Evolutionary conservation across 2,113 vertebrate species (phyloP).

Genomic region (Gasterosteus nipponicus): DNA sequence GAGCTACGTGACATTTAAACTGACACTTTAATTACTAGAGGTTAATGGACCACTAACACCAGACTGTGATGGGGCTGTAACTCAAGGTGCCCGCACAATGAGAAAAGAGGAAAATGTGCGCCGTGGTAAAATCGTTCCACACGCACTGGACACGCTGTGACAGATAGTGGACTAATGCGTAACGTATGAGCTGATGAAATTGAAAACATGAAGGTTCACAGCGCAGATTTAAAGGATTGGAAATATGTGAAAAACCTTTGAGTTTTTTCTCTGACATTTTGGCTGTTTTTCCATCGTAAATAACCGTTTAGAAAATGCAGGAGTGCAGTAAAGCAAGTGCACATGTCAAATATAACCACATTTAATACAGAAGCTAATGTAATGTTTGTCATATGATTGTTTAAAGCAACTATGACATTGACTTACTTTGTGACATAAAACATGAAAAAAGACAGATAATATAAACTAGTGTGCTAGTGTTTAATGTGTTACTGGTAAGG

Average conservation of each 20-base stretch:
- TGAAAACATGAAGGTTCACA: conserved; percentile 17
- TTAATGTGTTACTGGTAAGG: not conserved
- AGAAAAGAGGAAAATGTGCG: conserved; percentile 26
- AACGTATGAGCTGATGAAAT: conserved; percentile 24
- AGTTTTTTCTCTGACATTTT: not conserved
- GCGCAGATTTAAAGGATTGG: conserved; percentile 15
- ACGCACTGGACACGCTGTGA: conserved; percentile 19
- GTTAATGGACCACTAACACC: conserved; percentile 68
- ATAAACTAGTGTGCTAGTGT: not conserved
- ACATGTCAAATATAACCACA: not conserved
- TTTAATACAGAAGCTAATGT: not conserved
- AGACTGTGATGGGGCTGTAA: conserved; percentile 66
- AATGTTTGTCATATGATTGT: not conserved
- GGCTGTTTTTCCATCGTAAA: not conserved
- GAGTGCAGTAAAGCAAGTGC: not conserved
- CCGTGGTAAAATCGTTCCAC: conserved; percentile 28
- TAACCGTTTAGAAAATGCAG: not conserved
- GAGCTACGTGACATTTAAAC: conserved; percentile 54
- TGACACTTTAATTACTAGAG: conserved; percentile 72
- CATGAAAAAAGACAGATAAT: not conserved
- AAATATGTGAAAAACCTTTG: not conserved
- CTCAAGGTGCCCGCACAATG: conserved; percentile 44
- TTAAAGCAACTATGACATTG: not conserved
- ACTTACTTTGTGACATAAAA: not conserved
- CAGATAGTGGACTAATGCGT: conserved; percentile 20